Base-by-base conservation (phyloP, 2,888 invertebrate genomes). In the Congeria kusceri region DNA sequence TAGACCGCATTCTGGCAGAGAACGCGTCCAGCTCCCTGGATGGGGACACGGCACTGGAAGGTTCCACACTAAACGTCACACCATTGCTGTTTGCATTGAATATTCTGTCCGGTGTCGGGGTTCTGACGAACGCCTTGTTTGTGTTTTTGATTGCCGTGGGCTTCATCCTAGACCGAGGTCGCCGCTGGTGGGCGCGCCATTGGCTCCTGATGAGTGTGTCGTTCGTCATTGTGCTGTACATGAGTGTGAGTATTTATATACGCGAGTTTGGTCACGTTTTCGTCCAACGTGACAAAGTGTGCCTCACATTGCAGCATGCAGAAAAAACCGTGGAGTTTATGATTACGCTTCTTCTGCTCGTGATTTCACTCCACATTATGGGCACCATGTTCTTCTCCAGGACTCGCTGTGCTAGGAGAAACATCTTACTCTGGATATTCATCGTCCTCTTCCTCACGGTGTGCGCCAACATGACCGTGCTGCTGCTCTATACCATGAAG, bases 131-230 rank as follows among this genome's bases (percentile, higher is more conserved):
- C 70, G 73, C 76, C 49, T 47, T 79, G 27, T 39, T 83, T 1
- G 63, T 76, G 49, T 79, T 83, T 39, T 70, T 83, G 79, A 59
- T 83, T 3, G 67, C 79, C 58, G 78, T 83, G 25, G 83, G 79
- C 59, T 79, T 83, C 57, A 72, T 83, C 66, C 63, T 79, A 27
- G 79, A 83, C 46, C 67, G 49, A 39, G 63, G 46, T 25, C 62
- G 73, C 39, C 56, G 76, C 61, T 67, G 58, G 58, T 73, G 62
- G 66, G 66, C 83, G 58, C 83, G 83, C 63, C 83, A 83, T 56
- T 83, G 83, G 83, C 69, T 83, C n/a, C 56, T 83, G 59, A 47
- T 79, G 39, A 79, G 76, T 61, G 53, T 76, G 5, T 49, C 83
- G 3, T 15, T 83, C 3, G 76, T 70, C 13, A 75, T 77, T 32